A percentile compares a stretch with the other conserved stretches of the same genome.
Conservation (phyloP, 2,113 vertebrate species). For the Eptatretus burgeri region DNA sequence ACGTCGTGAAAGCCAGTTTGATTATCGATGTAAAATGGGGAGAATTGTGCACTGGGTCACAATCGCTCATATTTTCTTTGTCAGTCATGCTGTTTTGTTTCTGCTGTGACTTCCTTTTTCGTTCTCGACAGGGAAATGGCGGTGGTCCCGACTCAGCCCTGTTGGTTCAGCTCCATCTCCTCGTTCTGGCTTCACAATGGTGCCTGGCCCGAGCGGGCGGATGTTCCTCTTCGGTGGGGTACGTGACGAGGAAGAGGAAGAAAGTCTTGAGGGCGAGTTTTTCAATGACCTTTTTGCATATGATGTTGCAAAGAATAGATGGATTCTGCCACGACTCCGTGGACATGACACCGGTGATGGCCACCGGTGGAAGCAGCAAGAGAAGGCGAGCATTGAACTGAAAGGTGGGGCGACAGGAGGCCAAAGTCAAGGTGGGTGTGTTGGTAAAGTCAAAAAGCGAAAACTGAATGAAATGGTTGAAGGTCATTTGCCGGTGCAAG, state of each 20-base stretch:
- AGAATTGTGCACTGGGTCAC: too few species aligned
- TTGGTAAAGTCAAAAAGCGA: neutral
- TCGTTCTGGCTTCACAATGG: slow-evolving; percentile 47
- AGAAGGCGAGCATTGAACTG: neutral
- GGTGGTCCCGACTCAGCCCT: slow-evolving; percentile 36
- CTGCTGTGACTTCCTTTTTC: neutral
- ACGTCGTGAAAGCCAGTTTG: too few species aligned
- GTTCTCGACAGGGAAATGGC: slow-evolving; percentile 34
- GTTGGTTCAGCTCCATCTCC: slow-evolving; percentile 40
- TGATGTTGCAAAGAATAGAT: slow-evolving; percentile 40
- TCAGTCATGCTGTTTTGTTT: neutral
- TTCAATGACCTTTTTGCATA: slow-evolving; percentile 54
- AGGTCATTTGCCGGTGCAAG: too few species aligned
- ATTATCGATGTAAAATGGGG: too few species aligned
- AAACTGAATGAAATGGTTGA: too few species aligned
- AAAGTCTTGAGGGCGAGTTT: slow-evolving; percentile 57
- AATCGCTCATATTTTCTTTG: neutral
- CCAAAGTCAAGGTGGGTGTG: neutral
- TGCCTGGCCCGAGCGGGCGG: slow-evolving; percentile 24
- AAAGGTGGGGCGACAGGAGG: neutral
- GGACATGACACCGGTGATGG: slow-evolving; percentile 11
- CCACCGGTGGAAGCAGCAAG: neutral
- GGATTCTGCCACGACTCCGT: slow-evolving; percentile 44
- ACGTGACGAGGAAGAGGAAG: slow-evolving; percentile 70
- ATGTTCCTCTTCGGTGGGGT: slow-evolving; percentile 60